A percentile compares a stretch with the other conserved stretches of the same genome.
phyloP scores from a whole-genome alignment of 2,113 vertebrate genomes.

The Tichodroma muraria region DNA sequence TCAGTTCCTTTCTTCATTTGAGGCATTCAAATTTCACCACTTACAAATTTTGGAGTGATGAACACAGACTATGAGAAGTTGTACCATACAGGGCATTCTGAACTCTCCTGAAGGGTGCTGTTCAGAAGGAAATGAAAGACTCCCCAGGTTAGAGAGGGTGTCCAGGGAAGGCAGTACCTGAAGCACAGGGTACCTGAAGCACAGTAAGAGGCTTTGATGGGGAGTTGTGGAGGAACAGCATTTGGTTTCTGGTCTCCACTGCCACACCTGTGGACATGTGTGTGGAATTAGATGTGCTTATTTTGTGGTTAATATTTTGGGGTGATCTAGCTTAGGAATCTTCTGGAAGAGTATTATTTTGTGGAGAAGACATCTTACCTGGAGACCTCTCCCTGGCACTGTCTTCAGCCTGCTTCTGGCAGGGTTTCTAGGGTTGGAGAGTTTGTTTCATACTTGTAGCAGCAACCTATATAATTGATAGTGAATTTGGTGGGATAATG shows the following conservation, averaged over 20 bases:
- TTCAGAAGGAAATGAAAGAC: neutral
- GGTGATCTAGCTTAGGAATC: neutral
- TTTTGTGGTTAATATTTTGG: neutral
- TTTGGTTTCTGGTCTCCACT: neutral
- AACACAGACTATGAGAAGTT: neutral
- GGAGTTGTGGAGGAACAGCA: neutral
- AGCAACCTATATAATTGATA: neutral
- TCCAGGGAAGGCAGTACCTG: neutral
- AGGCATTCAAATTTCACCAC: neutral
- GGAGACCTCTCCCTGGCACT: neutral
- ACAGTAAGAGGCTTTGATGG: neutral
- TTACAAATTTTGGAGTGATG: neutral
- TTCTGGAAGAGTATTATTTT: neutral
- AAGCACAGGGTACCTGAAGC: neutral
- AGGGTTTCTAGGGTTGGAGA: neutral
- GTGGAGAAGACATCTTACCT: neutral
- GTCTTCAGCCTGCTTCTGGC: neutral
- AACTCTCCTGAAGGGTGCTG: neutral
- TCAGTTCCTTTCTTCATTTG: neutral
- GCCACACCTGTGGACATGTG: rapidly evolving
- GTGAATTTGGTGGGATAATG: neutral
- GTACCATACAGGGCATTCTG: neutral
- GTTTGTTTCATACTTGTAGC: neutral
- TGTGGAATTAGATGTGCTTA: neutral
- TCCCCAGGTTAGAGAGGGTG: neutral